Base-by-base conservation (phyloP, 2,888 invertebrate species). In the Rhamphomyia laevipes region DNA sequence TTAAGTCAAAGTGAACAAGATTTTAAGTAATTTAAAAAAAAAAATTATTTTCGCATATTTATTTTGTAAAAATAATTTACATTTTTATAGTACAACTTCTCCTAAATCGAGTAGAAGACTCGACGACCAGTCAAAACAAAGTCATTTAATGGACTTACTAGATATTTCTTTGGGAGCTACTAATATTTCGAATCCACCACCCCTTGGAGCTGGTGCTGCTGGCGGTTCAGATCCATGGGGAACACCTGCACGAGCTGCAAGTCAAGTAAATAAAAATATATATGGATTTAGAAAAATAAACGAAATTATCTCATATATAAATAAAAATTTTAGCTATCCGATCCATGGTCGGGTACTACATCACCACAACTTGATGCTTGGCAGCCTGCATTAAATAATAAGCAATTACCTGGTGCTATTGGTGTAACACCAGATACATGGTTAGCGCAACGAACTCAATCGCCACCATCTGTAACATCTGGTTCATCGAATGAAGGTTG, bases 1-100 rank as follows among this genome's bases (percentile, higher is more conserved):
- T 77, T 97, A 58, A 87, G 87, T 66, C 93, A 96, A 74, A 93
- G 92, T 70, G 88, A 92, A 73, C 85, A 91, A 67, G 92, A 92
- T 74, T 88, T 89, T 71, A 85, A 84, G 87, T 87, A 59, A 74
- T 78, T 74, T 33, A 13, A 7, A 16, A 2, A 17, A 37, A 13
- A 37, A 3, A 15, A 16, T 10, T 7, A 12, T 21, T 21, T 13
- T 17, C 10, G 10, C 40, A 31, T 44, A 27, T 46, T 43, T 35
- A n/a, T 37, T 13, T 46, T 33, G 18, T 48, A 17, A 7, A 23
- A 13, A 12, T 17, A 18, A 16, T 21, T 21, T 4, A 4, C 3
- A 21, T 21, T 21, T 21, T 21, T 21, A 5, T 27, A 27, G 23
- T 9, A 27, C 23, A 27, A 27, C 23, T 27, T 27, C 23, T 9